phyloP scores from a whole-genome alignment of 2,797 vertebrate genomes.

The Schizothorax lantsangensis region DNA sequence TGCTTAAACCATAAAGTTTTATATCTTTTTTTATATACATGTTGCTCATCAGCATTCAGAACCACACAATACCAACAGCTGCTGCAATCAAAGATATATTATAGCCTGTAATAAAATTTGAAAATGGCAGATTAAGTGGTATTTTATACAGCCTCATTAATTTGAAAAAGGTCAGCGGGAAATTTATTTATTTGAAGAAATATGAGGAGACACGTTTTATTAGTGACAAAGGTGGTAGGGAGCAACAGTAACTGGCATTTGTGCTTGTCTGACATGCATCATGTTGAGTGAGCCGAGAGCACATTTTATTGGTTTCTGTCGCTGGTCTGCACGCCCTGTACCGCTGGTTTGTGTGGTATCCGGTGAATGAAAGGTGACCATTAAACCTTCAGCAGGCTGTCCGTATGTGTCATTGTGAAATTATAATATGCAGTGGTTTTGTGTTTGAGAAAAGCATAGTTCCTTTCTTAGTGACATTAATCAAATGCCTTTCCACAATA shows the following conservation, averaged over 20 bases:
- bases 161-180: slow-evolving; percentile 68
- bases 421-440: slow-evolving; percentile 16
- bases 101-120: slow-evolving; percentile 65
- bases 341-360: background rate
- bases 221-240: slow-evolving; percentile 52
- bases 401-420: slow-evolving; percentile 25
- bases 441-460: background rate
- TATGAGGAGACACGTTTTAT: slow-evolving; percentile 59
- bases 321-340: background rate
- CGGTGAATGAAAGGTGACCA: slow-evolving; percentile 43
- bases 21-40: slow-evolving; percentile 55
- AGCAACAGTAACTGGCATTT: slow-evolving; percentile 52
- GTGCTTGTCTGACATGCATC: slow-evolving; percentile 49
- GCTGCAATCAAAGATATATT: slow-evolving; percentile 68
- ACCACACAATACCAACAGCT: slow-evolving; percentile 60
- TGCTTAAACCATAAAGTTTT: slow-evolving; percentile 58
- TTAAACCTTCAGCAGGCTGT: slow-evolving; percentile 41
- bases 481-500: background rate
- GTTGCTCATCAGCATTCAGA: slow-evolving; percentile 64
- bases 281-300: slow-evolving; percentile 21
- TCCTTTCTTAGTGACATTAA: slow-evolving; percentile 18
- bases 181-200: slow-evolving; percentile 63
- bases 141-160: slow-evolving; percentile 69
- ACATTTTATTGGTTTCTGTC: slow-evolving; percentile 27
- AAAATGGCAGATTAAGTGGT: slow-evolving; percentile 72